phyloP scores from a whole-genome alignment of 2,113 vertebrate genomes.

The Siniperca chuatsi region DNA sequence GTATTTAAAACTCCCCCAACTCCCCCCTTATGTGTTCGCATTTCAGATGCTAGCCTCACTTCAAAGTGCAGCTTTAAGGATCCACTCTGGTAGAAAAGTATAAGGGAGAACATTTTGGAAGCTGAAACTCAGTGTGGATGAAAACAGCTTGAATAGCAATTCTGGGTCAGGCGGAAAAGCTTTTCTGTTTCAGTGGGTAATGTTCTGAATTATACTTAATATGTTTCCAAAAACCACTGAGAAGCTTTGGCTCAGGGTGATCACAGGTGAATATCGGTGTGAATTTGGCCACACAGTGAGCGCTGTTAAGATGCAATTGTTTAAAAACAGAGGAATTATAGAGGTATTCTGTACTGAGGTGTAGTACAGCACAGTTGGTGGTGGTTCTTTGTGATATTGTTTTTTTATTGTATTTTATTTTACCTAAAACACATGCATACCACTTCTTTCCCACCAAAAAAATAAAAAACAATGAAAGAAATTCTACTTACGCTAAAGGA shows the following conservation, averaged over 20 bases:
- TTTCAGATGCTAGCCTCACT: slow-evolving; percentile 65
- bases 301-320: not conserved
- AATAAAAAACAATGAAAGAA: too few relatives aligned
- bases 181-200: slow-evolving; percentile 39
- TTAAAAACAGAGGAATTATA: slow-evolving; percentile 8
- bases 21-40: slow-evolving; percentile 50
- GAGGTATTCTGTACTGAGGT: not conserved
- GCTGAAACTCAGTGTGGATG: slow-evolving; percentile 37
- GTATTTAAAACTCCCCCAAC: slow-evolving; percentile 51
- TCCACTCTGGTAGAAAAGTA: slow-evolving; percentile 38
- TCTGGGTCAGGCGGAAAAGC: slow-evolving; percentile 52
- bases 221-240: slow-evolving; percentile 33
- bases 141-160: slow-evolving; percentile 49
- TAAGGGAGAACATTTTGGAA: slow-evolving; percentile 41
- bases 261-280: slow-evolving; percentile 12
- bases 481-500: not conserved
- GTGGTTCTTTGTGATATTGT: slow-evolving; percentile 3
- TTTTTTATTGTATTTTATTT: not conserved
- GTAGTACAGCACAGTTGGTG: not conserved
- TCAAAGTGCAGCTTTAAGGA: slow-evolving; percentile 72
- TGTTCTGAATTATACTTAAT: slow-evolving; percentile 44
- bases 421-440: not conserved
- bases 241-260: slow-evolving; percentile 12
- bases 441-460: not conserved
- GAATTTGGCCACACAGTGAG: slow-evolving; percentile 19